Evolutionary conservation across 2,113 vertebrate genomes (phyloP), one percentile per base, ranked within the genome.

Genomic region (Ramphastos sulfuratus): DNA sequence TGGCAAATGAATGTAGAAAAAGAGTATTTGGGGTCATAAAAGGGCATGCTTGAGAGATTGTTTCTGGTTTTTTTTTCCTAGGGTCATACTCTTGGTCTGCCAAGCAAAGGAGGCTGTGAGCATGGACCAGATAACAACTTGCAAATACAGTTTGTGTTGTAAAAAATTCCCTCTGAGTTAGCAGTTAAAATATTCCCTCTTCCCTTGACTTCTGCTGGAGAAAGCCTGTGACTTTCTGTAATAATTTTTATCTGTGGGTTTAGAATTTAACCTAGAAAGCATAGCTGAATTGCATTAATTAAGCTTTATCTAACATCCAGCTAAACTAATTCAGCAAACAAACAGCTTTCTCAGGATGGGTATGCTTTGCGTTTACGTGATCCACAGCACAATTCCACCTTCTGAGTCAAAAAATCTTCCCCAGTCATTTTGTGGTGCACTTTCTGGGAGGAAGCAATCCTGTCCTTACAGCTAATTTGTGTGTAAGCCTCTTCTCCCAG

Each of bases 221-320:
- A 30, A 54, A 75, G 58, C 21, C 74, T 54, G 14, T 75, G 63
- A 72, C 61, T 89, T 75, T 78, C 81, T 48, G 54, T 42, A 67
- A 27, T 37, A 81, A 33, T 52, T 86, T 88, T 95, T 72, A 89
- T 94, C 89, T 88, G 0, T 59, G 24, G 86, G 42, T 78, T 6
- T 7, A 75, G 63, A 89, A 84, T 54, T 89, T 83, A 93, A 72
- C 70, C 66, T 84, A 75, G 5, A 78, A 87, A 91, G 48, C 50
- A 20, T 75, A 81, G 72, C 61, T 91, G 81, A 25, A 12, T 59
- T 70, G 31, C 30, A 54, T 82, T 92, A 87, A 85, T 87, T 82
- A 80, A 55, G 59, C 44, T 80, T 90, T 87, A 82, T 91, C 81
- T 91, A 46, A 82, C 92, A 58, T 93, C 54, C 61, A 72, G 84